These are phyloP conservation scores for Microplitis deprimator DNA, from an alignment of 2,888 invertebrate genomes.

Conservation along the genomic window DNA sequence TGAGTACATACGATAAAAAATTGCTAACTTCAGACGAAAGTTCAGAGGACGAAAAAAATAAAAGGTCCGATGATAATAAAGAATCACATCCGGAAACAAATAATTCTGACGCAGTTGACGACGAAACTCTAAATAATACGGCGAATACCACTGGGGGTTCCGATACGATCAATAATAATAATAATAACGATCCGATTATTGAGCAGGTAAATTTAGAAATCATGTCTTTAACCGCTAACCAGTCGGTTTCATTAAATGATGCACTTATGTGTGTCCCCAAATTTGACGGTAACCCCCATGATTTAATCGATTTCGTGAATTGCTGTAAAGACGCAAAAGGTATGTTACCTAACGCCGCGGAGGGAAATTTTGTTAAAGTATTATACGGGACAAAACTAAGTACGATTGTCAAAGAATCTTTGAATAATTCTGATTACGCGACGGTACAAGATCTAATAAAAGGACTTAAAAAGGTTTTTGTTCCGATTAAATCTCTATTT, in stretches of 20 bases:
- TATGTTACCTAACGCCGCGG: constrained; percentile 22
- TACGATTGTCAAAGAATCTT: constrained; percentile 17
- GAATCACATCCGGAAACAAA: too few species aligned
- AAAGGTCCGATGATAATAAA: too few species aligned
- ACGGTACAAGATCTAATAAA: constrained; percentile 18
- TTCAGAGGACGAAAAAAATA: too few species aligned
- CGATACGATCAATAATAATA: too few species aligned
- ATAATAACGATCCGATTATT: too few species aligned
- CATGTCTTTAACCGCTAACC: constrained; percentile 7
- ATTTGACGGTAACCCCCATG: constrained; percentile 14
- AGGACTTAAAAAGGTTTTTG: constrained; percentile 13
- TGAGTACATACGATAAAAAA: too few species aligned
- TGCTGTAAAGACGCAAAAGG: constrained; percentile 29
- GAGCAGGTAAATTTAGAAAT: too few species aligned
- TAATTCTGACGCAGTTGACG: too few species aligned
- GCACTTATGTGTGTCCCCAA: constrained; percentile 5
- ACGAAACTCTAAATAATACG: too few species aligned
- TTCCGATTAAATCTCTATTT: constrained; percentile 18
- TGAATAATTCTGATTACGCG: not conserved
- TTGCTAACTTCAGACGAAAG: too few species aligned
- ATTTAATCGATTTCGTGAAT: constrained; percentile 27
- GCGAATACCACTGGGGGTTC: too few species aligned
- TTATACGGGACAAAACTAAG: constrained; percentile 16
- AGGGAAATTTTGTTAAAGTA: constrained; percentile 20
- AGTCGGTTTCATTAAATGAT: constrained; percentile 22